Percentiles rank a stretch among this genome's conserved stretches.
These are phyloP conservation scores for Nomada hirtipes DNA, from an alignment of 2,888 invertebrate species.

Conservation along the genomic window DNA sequence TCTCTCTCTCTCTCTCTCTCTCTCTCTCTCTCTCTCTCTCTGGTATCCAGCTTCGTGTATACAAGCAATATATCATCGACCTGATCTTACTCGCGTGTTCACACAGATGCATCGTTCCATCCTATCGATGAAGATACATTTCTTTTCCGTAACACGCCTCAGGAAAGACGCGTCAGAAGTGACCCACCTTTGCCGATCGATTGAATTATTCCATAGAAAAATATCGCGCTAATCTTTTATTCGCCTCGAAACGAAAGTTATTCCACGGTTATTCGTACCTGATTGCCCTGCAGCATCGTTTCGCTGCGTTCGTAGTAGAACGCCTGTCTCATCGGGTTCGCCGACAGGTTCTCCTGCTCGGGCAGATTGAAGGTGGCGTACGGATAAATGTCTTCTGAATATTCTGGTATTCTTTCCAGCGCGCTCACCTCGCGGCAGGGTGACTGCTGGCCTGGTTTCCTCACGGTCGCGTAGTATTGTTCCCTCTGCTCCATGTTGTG, in stretches of 20 bases:
- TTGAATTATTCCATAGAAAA: neutral
- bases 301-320: slow-evolving; percentile 82
- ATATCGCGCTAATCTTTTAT: neutral
- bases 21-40: too few relatives aligned
- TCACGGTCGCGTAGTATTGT: slow-evolving; percentile 85
- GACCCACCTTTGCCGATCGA: slow-evolving; percentile 1
- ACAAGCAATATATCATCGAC: slow-evolving; percentile 30
- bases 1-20: neutral
- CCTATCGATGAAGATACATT: slow-evolving; percentile 16
- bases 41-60: slow-evolving; percentile 8
- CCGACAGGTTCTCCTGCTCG: slow-evolving; percentile 86
- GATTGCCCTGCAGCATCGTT: slow-evolving; percentile 81
- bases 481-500: slow-evolving; percentile 85
- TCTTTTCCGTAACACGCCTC: neutral
- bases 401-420: slow-evolving; percentile 86
- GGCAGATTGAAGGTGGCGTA: slow-evolving; percentile 87
- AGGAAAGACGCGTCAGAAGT: neutral
- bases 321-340: slow-evolving; percentile 84
- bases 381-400: slow-evolving; percentile 87
- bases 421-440: slow-evolving; percentile 83
- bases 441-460: slow-evolving; percentile 85
- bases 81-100: slow-evolving; percentile 8
- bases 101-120: neutral
- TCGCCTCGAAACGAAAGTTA: neutral
- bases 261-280: slow-evolving; percentile 69